phyloP scores from a whole-genome alignment of 2,797 vertebrate genomes.

The Pseudomugil tenellus region DNA sequence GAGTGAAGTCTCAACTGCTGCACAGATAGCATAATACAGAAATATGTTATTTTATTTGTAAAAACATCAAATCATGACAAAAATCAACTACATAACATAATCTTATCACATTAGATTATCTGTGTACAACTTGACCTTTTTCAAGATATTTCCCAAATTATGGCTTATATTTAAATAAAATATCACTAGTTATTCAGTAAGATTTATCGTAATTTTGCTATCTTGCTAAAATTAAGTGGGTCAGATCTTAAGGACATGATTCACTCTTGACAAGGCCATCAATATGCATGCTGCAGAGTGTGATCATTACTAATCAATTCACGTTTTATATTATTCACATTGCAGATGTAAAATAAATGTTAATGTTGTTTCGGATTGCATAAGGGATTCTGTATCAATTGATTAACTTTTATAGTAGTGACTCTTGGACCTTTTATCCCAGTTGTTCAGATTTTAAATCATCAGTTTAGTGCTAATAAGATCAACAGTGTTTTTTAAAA shows the following conservation, averaged over 20 bases:
- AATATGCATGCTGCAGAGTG: constrained; percentile 28
- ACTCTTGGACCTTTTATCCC: background rate
- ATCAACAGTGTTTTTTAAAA: background rate
- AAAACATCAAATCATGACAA: too few species aligned
- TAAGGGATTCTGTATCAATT: background rate
- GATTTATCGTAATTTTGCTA: constrained; percentile 14
- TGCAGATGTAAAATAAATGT: constrained; percentile 2
- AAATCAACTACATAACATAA: background rate
- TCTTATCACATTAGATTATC: background rate
- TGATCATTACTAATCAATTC: constrained; percentile 42
- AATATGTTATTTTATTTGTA: too few species aligned
- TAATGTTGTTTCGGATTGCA: background rate
- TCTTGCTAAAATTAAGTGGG: constrained; percentile 15
- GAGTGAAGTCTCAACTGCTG: background rate
- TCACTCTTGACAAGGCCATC: constrained; percentile 43
- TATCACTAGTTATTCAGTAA: constrained; percentile 28
- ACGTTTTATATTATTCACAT: background rate
- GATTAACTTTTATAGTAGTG: constrained; percentile 8
- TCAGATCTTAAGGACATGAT: constrained; percentile 42
- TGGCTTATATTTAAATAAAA: constrained; percentile 20
- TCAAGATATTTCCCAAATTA: constrained; percentile 12
- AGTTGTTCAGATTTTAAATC: constrained; percentile 8
- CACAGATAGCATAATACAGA: too few species aligned
- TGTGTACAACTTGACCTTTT: background rate
- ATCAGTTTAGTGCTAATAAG: background rate